These are phyloP conservation scores for Pygocentrus nattereri DNA, from an alignment of 2,797 vertebrate genomes.

Conservation along the genomic window DNA sequence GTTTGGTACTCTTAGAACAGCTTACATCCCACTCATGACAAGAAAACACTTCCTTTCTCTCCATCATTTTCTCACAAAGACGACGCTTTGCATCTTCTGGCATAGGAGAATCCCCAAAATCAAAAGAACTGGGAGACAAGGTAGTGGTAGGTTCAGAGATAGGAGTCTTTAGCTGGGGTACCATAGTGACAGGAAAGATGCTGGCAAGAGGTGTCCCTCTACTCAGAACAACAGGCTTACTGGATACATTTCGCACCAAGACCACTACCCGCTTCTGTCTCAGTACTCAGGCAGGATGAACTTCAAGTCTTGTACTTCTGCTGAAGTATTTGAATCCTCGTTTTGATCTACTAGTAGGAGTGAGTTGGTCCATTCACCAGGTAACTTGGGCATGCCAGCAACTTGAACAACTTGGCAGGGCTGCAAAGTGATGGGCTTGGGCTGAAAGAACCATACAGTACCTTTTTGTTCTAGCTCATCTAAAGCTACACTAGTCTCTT, in stretches of 20 bases:
- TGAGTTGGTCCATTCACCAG: background rate
- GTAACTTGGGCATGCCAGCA: background rate
- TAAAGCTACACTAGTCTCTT: no score
- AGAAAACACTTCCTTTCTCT: no score
- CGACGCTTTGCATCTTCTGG: no score
- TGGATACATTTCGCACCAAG: conserved; percentile 19
- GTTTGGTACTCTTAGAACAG: no score
- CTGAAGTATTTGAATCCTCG: no score
- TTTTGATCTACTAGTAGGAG: no score
- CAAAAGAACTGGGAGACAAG: background rate
- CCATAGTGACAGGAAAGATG: conserved; percentile 18
- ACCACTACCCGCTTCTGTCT: background rate
- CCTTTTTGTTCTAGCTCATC: background rate
- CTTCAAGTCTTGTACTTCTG: background rate
- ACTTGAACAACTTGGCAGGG: background rate
- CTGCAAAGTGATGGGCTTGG: background rate
- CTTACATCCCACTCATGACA: no score
- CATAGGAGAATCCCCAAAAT: no score
- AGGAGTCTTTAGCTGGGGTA: background rate
- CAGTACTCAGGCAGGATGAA: conserved; percentile 11
- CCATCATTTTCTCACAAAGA: no score
- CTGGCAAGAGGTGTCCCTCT: conserved; percentile 14
- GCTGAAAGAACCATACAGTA: conserved; percentile 7
- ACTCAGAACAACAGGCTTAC: background rate
- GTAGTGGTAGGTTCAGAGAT: background rate